A percentile compares a stretch with the other conserved stretches of the same genome.
phyloP scores from a whole-genome alignment of 2,888 invertebrate genomes.

The Lepidonotus clava region DNA sequence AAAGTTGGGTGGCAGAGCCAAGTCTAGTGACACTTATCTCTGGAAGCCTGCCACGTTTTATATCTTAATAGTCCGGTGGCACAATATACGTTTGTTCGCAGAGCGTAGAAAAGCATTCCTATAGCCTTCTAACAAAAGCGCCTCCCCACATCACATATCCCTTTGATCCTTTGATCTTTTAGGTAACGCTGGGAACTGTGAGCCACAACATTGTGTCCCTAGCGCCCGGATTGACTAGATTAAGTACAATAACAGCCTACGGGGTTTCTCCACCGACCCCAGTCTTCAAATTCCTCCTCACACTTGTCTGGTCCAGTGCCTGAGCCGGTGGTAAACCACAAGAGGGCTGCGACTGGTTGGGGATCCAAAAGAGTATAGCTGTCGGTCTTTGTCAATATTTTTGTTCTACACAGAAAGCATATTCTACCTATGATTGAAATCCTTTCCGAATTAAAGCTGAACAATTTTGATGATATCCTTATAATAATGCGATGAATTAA shows the following conservation, averaged over 20 bases:
- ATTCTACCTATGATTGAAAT: too few relatives aligned
- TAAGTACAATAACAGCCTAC: slow-evolving; percentile 20
- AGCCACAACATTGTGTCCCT: not conserved
- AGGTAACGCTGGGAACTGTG: not conserved
- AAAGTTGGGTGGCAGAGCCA: not conserved
- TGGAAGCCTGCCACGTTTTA: slow-evolving; percentile 1
- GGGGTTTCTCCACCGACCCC: not conserved
- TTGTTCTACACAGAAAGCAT: too few relatives aligned
- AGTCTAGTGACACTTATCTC: not conserved
- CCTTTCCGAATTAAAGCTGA: too few relatives aligned
- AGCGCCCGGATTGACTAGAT: slow-evolving; percentile 18
- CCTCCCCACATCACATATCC: slow-evolving; percentile 4
- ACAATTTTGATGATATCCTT: too few relatives aligned
- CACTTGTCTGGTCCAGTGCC: too few relatives aligned
- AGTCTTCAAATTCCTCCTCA: too few relatives aligned
- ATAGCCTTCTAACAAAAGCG: slow-evolving; percentile 12
- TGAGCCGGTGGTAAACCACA: too few relatives aligned
- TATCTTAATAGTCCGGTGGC: not conserved
- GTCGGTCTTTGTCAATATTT: too few relatives aligned
- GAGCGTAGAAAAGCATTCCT: slow-evolving; percentile 35
- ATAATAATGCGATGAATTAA: too few relatives aligned
- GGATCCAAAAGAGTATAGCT: too few relatives aligned
- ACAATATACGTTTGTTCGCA: slow-evolving; percentile 2
- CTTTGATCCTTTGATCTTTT: slow-evolving; percentile 33
- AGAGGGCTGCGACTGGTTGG: too few relatives aligned